phyloP scores from a whole-genome alignment of 2,888 invertebrate genomes.

The Chydorus sphaericus region DNA sequence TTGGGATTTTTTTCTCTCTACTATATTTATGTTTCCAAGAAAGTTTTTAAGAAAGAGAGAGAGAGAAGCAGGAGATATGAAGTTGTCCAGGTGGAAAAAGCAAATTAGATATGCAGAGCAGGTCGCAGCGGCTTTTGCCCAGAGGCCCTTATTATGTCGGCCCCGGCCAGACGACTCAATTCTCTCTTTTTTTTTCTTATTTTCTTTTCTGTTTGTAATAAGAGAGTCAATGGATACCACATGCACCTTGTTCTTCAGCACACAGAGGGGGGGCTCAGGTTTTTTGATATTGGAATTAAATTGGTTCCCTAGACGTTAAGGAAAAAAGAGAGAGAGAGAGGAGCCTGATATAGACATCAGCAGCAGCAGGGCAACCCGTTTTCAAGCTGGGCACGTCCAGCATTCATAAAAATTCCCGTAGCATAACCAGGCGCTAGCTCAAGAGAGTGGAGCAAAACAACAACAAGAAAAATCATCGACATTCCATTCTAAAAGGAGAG shows the following conservation, averaged over 20 bases:
- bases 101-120: slow-evolving; percentile 13
- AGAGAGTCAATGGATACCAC: too few species aligned
- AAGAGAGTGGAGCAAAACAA: background rate
- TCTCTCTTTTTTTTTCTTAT: background rate
- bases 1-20: too few species aligned
- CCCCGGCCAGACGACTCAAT: slow-evolving; percentile 3
- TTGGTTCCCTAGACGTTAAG: background rate
- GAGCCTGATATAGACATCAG: background rate
- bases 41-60: too few species aligned
- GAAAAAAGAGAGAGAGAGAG: background rate
- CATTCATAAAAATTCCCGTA: slow-evolving; percentile 1
- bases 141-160: too few species aligned
- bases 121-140: slow-evolving; percentile 3
- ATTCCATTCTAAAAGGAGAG: slow-evolving; percentile 1
- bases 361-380: background rate
- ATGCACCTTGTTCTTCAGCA: too few species aligned
- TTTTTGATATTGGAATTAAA: too few species aligned
- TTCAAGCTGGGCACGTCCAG: background rate
- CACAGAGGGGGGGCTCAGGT: too few species aligned
- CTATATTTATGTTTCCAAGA: too few species aligned
- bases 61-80: background rate
- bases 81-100: slow-evolving; percentile 1
- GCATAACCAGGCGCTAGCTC: too few species aligned
- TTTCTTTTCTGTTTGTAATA: background rate
- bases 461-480: background rate